These are phyloP conservation scores for Strix occidentalis DNA, from an alignment of 2,797 vertebrate species.

Conservation along the genomic window DNA sequence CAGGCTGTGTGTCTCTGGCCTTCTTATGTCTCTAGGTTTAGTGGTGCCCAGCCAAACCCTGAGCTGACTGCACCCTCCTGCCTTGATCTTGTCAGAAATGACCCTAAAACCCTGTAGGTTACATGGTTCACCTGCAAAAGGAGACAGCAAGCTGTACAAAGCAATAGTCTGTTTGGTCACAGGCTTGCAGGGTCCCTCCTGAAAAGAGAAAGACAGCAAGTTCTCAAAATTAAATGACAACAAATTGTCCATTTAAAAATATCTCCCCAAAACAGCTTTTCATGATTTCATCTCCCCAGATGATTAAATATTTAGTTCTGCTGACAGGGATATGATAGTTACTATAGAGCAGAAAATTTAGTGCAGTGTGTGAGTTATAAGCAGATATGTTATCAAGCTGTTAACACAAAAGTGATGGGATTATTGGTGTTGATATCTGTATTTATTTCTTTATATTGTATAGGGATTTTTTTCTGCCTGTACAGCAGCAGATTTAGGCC, in stretches of 20 bases:
- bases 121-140: not conserved
- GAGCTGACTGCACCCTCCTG: not conserved
- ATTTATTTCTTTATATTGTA: conserved; percentile 7
- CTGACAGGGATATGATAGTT: conserved; percentile 35
- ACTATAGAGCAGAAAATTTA: conserved; percentile 44
- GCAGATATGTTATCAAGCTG: conserved; percentile 19
- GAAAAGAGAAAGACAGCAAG: not conserved
- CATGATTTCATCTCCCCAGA: conserved; percentile 40
- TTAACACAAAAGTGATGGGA: conserved; percentile 36
- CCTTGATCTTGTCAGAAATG: not conserved
- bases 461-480: not conserved
- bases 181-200: not conserved
- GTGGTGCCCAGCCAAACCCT: not conserved
- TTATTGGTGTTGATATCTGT: conserved; percentile 23
- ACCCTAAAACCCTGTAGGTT: not conserved
- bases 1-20: not conserved
- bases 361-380: conserved; percentile 20
- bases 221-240: conserved; percentile 32
- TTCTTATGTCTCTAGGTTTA: not conserved
- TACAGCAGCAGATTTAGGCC: not conserved
- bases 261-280: conserved; percentile 41
- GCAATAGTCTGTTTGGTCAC: not conserved
- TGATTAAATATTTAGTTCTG: conserved; percentile 53
- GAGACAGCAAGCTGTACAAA: not conserved
- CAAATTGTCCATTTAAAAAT: conserved; percentile 15